phyloP scores from a whole-genome alignment of 2,888 invertebrate species.

The Agrochola litura region DNA sequence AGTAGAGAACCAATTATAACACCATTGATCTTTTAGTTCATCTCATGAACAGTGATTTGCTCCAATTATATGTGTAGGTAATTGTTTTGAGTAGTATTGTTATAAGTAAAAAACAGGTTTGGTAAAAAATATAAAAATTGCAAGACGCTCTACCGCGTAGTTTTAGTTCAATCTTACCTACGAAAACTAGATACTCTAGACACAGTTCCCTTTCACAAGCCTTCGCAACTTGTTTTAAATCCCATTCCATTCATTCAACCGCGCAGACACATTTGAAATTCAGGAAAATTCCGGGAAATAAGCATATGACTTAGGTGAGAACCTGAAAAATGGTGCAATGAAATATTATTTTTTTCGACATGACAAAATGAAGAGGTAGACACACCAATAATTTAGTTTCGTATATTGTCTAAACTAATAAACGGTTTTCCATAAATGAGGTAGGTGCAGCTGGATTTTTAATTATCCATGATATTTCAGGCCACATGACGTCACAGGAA shows the following conservation, averaged over 20 bases:
- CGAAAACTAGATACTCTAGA: not conserved
- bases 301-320: constrained; percentile 10
- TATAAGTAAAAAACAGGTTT: too few species aligned
- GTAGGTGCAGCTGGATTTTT: too few species aligned
- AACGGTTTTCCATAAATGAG: not conserved
- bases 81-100: too few species aligned
- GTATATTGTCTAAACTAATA: too few species aligned
- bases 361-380: too few species aligned
- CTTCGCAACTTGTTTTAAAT: not conserved
- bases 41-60: not conserved
- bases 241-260: constrained; percentile 6
- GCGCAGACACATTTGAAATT: constrained; percentile 7
- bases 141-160: not conserved
- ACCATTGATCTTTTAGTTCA: not conserved
- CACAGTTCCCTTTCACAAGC: not conserved
- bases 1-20: not conserved
- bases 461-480: not conserved
- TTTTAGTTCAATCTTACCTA: not conserved
- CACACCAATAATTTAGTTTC: not conserved
- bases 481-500: not conserved
- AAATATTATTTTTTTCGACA: not conserved
- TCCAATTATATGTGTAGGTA: too few species aligned
- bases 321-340: not conserved
- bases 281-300: constrained; percentile 6
- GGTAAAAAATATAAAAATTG: too few species aligned